A percentile compares a stretch with the other conserved stretches of the same genome.
Evolutionary conservation across 2,888 invertebrate genomes (phyloP).

Genomic region (Ichneumon xanthorius): DNA sequence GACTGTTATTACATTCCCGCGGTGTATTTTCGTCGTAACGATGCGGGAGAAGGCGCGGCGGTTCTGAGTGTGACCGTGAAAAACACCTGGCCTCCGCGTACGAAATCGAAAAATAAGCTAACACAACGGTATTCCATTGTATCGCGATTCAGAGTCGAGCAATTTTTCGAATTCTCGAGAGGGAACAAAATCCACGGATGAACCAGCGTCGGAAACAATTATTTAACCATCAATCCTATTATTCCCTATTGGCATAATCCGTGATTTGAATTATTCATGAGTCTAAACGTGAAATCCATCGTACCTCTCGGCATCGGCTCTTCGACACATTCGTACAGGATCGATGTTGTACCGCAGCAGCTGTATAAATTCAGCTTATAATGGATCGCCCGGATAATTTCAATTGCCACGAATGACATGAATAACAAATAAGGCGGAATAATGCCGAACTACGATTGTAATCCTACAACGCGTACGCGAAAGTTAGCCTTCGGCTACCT

Average conservation of each 20-base stretch:
- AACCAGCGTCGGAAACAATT: slow-evolving; percentile 13
- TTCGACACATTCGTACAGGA: not conserved
- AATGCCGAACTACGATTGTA: not conserved
- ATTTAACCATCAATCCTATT: slow-evolving; percentile 14
- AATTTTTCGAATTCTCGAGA: slow-evolving; percentile 17
- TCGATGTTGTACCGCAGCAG: not conserved
- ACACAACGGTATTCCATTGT: not conserved
- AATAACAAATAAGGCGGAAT: slow-evolving; percentile 7
- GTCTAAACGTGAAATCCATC: not conserved
- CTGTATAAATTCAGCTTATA: slow-evolving; percentile 5
- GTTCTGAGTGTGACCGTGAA: slow-evolving; percentile 43
- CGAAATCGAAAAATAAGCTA: slow-evolving; percentile 43
- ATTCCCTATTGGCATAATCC: slow-evolving; percentile 1
- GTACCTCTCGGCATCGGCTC: not conserved
- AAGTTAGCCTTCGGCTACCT: not conserved
- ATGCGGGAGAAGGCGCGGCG: slow-evolving; percentile 5
- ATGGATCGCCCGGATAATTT: not conserved
- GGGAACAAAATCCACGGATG: not conserved
- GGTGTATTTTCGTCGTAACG: slow-evolving; percentile 45
- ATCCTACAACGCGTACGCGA: not conserved
- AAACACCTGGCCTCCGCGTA: slow-evolving; percentile 44
- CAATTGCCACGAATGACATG: slow-evolving; percentile 3
- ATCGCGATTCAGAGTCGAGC: slow-evolving; percentile 6
- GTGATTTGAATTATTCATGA: slow-evolving; percentile 24
- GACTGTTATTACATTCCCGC: slow-evolving; percentile 11